Conservation (phyloP, 1,140 invertebrate genomes). For the Drosophila prosaltans region DNA sequence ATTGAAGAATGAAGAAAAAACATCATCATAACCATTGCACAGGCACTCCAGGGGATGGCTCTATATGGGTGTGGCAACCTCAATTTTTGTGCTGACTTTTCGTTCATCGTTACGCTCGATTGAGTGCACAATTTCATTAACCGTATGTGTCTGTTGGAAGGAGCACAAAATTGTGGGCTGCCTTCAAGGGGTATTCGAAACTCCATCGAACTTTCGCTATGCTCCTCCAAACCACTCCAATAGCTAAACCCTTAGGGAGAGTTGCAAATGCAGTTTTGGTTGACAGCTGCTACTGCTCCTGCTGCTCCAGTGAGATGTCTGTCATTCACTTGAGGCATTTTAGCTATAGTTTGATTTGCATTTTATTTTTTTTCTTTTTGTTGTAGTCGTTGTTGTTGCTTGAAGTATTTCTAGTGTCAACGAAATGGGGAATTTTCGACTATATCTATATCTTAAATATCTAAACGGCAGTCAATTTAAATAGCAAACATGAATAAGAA, state of each 20-base stretch:
- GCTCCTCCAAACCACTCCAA: neutral
- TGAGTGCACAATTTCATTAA: conserved; percentile 83
- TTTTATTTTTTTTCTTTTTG: neutral
- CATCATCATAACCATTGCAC: conserved; percentile 53
- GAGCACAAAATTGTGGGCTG: conserved; percentile 3
- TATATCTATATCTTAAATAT: too few relatives aligned
- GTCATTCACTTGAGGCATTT: conserved; percentile 7
- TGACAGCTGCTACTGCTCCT: conserved; percentile 5
- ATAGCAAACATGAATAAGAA: too few relatives aligned
- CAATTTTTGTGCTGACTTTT: conserved; percentile 81
- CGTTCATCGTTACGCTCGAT: conserved; percentile 79
- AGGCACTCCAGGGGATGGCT: conserved; percentile 1
- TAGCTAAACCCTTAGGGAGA: neutral
- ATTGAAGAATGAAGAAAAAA: conserved; percentile 10
- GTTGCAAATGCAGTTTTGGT: conserved; percentile 19
- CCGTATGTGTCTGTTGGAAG: conserved; percentile 45
- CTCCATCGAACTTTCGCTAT: neutral
- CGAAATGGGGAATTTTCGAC: too few relatives aligned
- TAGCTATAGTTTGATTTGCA: neutral
- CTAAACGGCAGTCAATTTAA: too few relatives aligned
- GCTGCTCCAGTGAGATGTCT: conserved; percentile 1
- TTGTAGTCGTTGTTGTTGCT: too few relatives aligned
- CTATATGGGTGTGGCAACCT: conserved; percentile 46
- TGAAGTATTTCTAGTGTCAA: too few relatives aligned
- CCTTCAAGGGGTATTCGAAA: conserved; percentile 28